Evolutionary conservation across 2,797 vertebrate genomes (phyloP), one percentile per base, ranked within the genome.

Genomic region (Meda fulgida): DNA sequence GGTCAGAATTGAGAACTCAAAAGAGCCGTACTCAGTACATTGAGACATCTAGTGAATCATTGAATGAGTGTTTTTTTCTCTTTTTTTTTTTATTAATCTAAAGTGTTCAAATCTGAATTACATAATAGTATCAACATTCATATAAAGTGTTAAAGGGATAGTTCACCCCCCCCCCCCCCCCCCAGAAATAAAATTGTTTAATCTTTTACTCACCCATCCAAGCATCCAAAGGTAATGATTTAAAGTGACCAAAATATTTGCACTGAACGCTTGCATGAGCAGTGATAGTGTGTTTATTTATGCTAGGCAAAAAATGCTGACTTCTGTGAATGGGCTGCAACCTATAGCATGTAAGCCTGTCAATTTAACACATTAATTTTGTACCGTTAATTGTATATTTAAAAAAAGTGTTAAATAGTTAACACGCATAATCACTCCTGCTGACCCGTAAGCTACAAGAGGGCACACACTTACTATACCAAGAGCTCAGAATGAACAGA

Each of bases 341-440:
- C 31, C 26, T 73, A 51, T 51, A 73, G 26, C 43, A 51, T 73
- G 43, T 21, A 73, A 19, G 43, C 26, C 43, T 51, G 43, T 51
- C 26, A 19, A 51, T 71, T 46, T 43, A 43, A 7, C 8, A 29
- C 14, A 9, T 19, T 43, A 1, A 71, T 73, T 51, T 3, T 31
- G 5, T 31, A 43, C 71, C 10, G 9, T 51, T 73, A 73, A 73
- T 73, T 73, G 29, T 73, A 73, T 73, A 73, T 73, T 73, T 73
- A 4, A 48, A 19, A 36, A n/a, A 70, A 14, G 11, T 6, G 36
- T 70, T 40, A 38, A 46, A 71, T 14, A 2, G 7, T 26, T 46
- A 51, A 7, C 26, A 73, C 26, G 21, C 51, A 48, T 51, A 21
- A 73, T 51, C 18, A 51, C 46, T 73, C 26, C 16, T 21, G 43